Evolutionary conservation across 2,888 invertebrate genomes (phyloP), one percentile per base, ranked within the genome.

Genomic region (Pimpla rufipes): DNA sequence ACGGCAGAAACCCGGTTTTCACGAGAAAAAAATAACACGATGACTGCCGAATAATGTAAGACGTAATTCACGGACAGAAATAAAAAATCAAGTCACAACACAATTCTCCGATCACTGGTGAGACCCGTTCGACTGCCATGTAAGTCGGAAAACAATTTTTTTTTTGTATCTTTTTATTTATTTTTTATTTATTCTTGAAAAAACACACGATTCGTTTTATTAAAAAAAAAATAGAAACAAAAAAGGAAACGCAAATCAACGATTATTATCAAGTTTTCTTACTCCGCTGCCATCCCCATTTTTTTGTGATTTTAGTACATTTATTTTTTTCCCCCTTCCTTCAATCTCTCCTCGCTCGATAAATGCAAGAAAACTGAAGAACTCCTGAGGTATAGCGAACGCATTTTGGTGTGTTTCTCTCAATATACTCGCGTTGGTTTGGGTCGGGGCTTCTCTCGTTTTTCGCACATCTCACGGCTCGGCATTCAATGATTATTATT

Each of bases 301-400:
- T 64, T 57, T 37, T 29, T 59, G 37, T 62, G 67, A 29, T 40
- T 74, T 50, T 52, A 57, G 40, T 18, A 45, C 37, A 79, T 79
- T 55, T 68, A 2, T 52, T 42, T 73, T 75, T 35, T n/a, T n/a
- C n/a, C n/a, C n/a, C n/a, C n/a, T n/a, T n/a, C n/a, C n/a, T n/a
- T n/a, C n/a, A n/a, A 45, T 10, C 18, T 76, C 68, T 55, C 16
- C 50, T 52, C 29, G 57, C 57, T 82, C 64, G 45, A 80, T 29
- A 70, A 73, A 52, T 75, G 71, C 76, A 83, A 55, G 67, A 77
- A 55, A 73, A 78, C 40, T 59, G 71, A 79, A 67, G 47, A 85
- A 86, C 84, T 86, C 77, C 84, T 85, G 88, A 89, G 88, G 87
- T n/a, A n/a, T 88, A 88, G 87, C 88, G 88, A 87, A 90, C 85